Base-by-base conservation (phyloP, 2,888 invertebrate species). In the Phaonia tiefii region DNA sequence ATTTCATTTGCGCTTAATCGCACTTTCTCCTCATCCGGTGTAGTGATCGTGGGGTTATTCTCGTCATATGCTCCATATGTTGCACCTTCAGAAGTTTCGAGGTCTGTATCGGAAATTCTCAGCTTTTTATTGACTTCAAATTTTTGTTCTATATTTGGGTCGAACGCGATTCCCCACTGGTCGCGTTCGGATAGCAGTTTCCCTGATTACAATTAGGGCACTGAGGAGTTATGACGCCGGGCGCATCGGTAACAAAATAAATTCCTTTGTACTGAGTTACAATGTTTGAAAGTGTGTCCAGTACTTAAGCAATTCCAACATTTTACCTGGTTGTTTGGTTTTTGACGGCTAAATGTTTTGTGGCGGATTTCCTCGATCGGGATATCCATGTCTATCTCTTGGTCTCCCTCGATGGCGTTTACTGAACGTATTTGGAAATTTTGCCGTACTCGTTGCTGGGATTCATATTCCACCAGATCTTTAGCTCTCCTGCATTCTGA, bases 181-280 rank as follows among this genome's bases (percentile, higher is more conserved):
- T 44, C 69, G 22, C 31, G 69, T 44, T 58, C 66, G 44, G 2
- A 1, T 1, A 1, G 8, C 60, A n/a, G 77, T 67, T 78, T 72
- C 56, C 73, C 69, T 22, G 20, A 4, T 54, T 74, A 39, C 74
- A 79, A 4, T 54, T 69, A 11, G 25, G 39, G 49, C 74, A 79
- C 25, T 42, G 42, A 1, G 54, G 60, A 11, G 63, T 51, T 10
- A 65, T 63, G n/a, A 74, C 65, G 1, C 54, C 79, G 0, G 54
- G 54, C 0, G 20, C 79, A 74, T 0, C 65, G 54, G 25, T 37
- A 74, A 65, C 79, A 74, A 66, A 74, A 79, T 31, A 65, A 22
- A 1, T 22, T 25, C 8, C 66, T 58, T 20, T 69, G 78, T 1
- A 39, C 25, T 1, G 70, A 70, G 1, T 54, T 7, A 20, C 73